phyloP scores from a whole-genome alignment of 1,140 invertebrate species.

The Diabrotica virgifera region DNA sequence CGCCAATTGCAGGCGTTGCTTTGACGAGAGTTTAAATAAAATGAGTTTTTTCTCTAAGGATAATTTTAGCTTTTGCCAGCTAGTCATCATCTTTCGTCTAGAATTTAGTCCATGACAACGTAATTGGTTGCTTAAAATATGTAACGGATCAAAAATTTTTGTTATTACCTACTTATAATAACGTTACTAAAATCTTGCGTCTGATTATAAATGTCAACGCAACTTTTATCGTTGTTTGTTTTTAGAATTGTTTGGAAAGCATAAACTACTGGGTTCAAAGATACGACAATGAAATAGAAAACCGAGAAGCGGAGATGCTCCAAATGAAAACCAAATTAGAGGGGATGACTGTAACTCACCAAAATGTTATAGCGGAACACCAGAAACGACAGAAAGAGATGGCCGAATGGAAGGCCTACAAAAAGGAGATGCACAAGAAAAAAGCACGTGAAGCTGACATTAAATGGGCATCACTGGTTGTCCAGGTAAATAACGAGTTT shows the following conservation, averaged over 20 bases:
- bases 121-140: no score
- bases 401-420: conserved; percentile 26
- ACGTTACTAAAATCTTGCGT: no score
- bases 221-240: not conserved
- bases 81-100: not conserved
- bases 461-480: conserved; percentile 17
- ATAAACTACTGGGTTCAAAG: conserved; percentile 30
- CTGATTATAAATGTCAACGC: no score
- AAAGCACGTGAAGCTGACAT: conserved; percentile 4
- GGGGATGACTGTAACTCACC: conserved; percentile 19
- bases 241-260: conserved; percentile 22
- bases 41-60: not conserved
- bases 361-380: conserved; percentile 13
- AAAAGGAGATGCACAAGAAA: conserved; percentile 24
- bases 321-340: conserved; percentile 22
- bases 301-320: conserved; percentile 22
- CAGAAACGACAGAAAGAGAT: conserved; percentile 21
- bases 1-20: no score
- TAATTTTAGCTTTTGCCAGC: not conserved
- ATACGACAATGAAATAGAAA: conserved; percentile 28
- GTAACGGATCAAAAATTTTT: no score
- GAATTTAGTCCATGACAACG: no score
- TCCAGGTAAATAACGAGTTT: conserved; percentile 20
- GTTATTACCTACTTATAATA: no score
- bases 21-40: not conserved